A percentile compares a stretch with the other conserved stretches of the same genome.
Conservation (phyloP, 2,113 vertebrate genomes). For the Elephantulus edwardii region DNA sequence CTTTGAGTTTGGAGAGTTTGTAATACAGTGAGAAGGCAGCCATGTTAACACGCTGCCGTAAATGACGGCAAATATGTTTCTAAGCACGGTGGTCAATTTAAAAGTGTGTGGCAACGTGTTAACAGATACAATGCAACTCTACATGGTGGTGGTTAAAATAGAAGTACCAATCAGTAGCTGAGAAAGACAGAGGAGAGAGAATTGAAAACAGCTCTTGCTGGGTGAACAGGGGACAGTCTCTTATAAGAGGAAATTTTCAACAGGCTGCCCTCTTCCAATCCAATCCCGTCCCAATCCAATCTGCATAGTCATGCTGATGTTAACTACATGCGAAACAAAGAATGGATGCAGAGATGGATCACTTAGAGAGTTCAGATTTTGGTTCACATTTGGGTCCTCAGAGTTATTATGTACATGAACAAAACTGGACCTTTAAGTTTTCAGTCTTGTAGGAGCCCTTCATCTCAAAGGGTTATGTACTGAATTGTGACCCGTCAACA, state of each 20-base stretch:
- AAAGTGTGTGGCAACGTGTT: too few species aligned
- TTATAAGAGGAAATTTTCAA: background rate
- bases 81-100: too few species aligned
- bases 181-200: background rate
- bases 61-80: too few species aligned
- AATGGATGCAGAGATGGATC: background rate
- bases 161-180: background rate
- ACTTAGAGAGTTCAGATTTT: background rate
- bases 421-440: background rate
- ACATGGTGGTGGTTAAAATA: background rate
- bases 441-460: background rate
- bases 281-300: background rate
- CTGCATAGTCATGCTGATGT: background rate
- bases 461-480: background rate
- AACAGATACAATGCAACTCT: background rate
- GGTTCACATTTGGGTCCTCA: background rate
- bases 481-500: background rate
- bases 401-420: background rate
- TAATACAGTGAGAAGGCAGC: background rate
- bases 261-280: background rate
- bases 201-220: background rate
- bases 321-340: background rate
- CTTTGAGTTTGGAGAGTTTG: background rate
- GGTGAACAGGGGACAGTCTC: background rate
- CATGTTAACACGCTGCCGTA: too few species aligned